Percentiles rank a stretch among this genome's conserved stretches.
These are phyloP conservation scores for Centrocercus urophasianus DNA, from an alignment of 2,113 vertebrate species.

Conservation along the genomic window DNA sequence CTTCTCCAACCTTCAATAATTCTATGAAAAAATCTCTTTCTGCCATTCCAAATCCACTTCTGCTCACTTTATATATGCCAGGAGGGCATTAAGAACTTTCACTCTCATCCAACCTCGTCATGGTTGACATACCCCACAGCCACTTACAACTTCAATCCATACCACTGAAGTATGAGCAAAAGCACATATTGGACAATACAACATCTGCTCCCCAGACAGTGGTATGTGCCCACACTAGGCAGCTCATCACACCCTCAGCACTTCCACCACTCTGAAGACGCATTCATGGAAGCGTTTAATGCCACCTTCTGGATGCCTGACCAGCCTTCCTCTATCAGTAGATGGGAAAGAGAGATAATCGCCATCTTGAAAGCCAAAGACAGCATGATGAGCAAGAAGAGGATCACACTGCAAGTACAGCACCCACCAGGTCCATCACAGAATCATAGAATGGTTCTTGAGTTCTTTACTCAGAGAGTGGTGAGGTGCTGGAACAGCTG, in stretches of 20 bases:
- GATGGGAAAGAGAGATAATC: neutral
- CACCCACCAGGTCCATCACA: neutral
- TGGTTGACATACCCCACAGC: too few species aligned
- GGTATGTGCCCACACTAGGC: accelerated
- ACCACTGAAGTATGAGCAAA: accelerated
- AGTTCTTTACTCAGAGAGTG: too few species aligned
- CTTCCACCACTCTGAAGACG: neutral
- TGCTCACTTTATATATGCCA: neutral
- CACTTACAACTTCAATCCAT: neutral
- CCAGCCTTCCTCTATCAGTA: neutral
- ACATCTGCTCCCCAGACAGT: neutral
- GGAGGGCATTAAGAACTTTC: neutral
- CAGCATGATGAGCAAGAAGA: neutral
- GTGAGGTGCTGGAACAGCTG: too few species aligned
- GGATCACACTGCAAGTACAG: neutral
- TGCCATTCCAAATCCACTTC: neutral
- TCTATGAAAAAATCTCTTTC: neutral
- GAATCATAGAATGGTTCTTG: too few species aligned
- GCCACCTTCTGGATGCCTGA: neutral
- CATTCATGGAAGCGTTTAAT: accelerated
- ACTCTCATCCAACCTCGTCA: neutral
- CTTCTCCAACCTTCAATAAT: too few species aligned
- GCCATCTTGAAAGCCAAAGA: neutral
- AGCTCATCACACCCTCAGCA: neutral
- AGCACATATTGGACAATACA: neutral